Percentiles rank a stretch among this genome's conserved stretches.
These are phyloP conservation scores for Mola mola DNA, from an alignment of 2,113 vertebrate genomes.

Conservation along the genomic window DNA sequence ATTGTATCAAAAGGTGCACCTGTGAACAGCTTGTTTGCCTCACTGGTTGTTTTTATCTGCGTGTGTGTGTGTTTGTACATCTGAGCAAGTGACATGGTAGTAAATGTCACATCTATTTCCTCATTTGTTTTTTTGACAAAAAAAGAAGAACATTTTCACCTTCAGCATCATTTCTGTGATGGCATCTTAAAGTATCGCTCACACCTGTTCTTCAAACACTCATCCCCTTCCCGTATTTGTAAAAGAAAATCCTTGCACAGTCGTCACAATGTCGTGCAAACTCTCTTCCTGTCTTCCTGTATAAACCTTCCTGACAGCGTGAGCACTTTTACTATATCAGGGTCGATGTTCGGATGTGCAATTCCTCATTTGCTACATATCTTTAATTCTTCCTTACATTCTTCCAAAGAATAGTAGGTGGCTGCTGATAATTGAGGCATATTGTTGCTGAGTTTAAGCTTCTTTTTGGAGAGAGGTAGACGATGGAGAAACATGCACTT, in stretches of 20 bases:
- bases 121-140: constrained; percentile 25
- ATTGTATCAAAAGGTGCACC: constrained; percentile 30
- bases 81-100: constrained; percentile 15
- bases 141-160: constrained; percentile 22
- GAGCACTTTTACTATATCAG: constrained; percentile 55
- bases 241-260: neutral
- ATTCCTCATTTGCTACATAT: constrained; percentile 65
- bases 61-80: constrained; percentile 21
- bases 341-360: constrained; percentile 49
- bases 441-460: constrained; percentile 63
- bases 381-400: constrained; percentile 70
- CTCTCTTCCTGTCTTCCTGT: constrained; percentile 10
- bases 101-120: constrained; percentile 41
- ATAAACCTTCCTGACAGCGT: constrained; percentile 17
- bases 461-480: constrained; percentile 49
- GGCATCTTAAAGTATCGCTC: constrained; percentile 44
- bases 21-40: constrained; percentile 24
- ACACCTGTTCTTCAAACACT: constrained; percentile 47
- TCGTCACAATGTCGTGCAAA: constrained; percentile 30
- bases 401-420: constrained; percentile 58
- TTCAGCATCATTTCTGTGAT: constrained; percentile 41
- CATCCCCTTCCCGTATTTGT: constrained; percentile 27
- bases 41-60: constrained; percentile 14
- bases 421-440: constrained; percentile 66
- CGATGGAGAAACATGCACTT: constrained; percentile 51